Evolutionary conservation across 2,113 vertebrate species (phyloP), one percentile per base, ranked within the genome.

Genomic region (Colius striatus): DNA sequence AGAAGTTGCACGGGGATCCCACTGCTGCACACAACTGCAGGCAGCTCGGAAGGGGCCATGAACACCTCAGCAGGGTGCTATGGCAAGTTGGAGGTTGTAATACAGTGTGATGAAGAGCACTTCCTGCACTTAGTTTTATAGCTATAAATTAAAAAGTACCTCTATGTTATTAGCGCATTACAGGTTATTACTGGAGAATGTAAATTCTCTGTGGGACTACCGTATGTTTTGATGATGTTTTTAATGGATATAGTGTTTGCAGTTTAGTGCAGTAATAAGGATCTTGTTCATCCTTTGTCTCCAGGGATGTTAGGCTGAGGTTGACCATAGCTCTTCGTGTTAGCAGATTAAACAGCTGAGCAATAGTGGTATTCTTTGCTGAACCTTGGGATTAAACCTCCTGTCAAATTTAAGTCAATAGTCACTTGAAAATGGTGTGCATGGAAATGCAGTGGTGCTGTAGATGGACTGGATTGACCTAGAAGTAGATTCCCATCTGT

Each of bases 401-500:
- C 27, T 51, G 29, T 75, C 53, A 74, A 67, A 90, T 71, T 92
- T 65, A 77, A 83, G 58, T 50, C 58, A 43, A 30, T 80, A 90
- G 92, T 60, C 54, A 11, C 95, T 89, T 84, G 83, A 57, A 88
- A 75, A n/a, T 45, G 41, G 72, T 47, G 79, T 57, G 26, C 17
- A 2, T 77, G 85, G 73, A 86, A 85, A 50, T 61, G 15, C 75
- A 62, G 60, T 48, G n/a, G 29, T 43, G 77, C 47, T 27, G 21
- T 38, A 75, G 76, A 41, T 94, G 92, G 79, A 94, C 96, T 93
- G 85, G 72, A 48, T 72, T 93, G 94, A 96, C 95, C 94, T 93
- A 96, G 80, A 95, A 97, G 88, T 70, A n/a, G 32, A 92, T 92
- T 93, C 90, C 93, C 92, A 78, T 95, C 88, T 95, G 90, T 78